These are phyloP conservation scores for Bettongia penicillata DNA, from an alignment of 2,113 vertebrate species.

Conservation along the genomic window DNA sequence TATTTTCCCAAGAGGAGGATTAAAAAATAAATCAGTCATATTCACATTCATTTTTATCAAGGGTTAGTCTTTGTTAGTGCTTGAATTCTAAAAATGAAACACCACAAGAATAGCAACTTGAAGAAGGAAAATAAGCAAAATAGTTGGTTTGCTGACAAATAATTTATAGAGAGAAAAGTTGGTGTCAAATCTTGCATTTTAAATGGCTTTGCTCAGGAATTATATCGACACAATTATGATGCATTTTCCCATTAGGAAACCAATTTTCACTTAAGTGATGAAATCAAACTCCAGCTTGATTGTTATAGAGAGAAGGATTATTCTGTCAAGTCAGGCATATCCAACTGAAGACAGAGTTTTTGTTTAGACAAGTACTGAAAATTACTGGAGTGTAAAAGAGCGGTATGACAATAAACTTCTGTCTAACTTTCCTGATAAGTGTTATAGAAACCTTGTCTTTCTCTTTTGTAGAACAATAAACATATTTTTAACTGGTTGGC, in stretches of 20 bases:
- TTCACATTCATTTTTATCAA: conserved; percentile 27
- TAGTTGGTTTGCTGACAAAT: conserved; percentile 3
- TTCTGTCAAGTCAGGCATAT: conserved; percentile 47
- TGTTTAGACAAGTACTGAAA: conserved; percentile 53
- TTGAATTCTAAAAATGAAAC: conserved; percentile 45
- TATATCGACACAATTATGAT: conserved; percentile 65
- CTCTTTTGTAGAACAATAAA: background rate
- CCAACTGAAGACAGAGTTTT: conserved; percentile 37
- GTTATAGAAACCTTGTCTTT: conserved; percentile 35
- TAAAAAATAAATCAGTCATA: conserved; percentile 19
- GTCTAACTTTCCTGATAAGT: conserved; percentile 20
- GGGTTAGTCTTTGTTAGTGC: conserved; percentile 20
- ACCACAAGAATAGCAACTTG: background rate
- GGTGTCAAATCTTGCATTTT: conserved; percentile 35
- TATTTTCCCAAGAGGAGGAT: conserved; percentile 30
- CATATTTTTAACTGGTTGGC: background rate
- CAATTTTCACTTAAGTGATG: conserved; percentile 69
- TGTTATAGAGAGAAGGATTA: conserved; percentile 52
- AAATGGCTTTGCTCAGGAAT: conserved; percentile 58
- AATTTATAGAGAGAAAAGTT: conserved; percentile 49
- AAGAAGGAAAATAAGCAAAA: conserved; percentile 32
- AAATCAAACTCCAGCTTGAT: conserved; percentile 71
- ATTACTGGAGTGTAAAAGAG: conserved; percentile 56
- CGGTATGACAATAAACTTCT: conserved; percentile 22
- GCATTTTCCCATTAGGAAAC: conserved; percentile 67